Evolutionary conservation across 2,888 invertebrate genomes (phyloP).

Genomic region (Sminthurides aquaticus): DNA sequence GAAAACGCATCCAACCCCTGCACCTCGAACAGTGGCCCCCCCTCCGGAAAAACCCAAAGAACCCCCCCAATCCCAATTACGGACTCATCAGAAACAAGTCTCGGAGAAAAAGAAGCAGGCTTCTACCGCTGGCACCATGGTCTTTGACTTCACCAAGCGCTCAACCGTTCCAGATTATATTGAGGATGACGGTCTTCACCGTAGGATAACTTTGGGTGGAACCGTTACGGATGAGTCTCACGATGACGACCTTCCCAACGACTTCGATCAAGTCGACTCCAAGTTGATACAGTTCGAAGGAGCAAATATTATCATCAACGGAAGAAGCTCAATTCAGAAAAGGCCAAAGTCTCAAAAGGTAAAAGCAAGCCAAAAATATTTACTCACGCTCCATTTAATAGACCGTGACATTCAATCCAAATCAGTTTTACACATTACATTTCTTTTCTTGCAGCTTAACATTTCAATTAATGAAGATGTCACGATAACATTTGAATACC

Average conservation of each 20-base stretch:
- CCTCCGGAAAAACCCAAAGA: not conserved
- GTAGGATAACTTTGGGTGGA: conserved; percentile 27
- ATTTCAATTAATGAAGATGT: conserved; percentile 83
- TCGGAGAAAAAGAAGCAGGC: conserved; percentile 38
- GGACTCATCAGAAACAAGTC: conserved; percentile 42
- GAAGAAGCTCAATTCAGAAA: conserved; percentile 70
- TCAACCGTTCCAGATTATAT: conserved; percentile 79
- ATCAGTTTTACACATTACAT: not conserved
- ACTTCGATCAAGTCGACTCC: conserved; percentile 30
- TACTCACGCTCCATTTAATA: not conserved
- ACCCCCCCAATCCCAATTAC: conserved; percentile 23
- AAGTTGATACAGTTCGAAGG: conserved; percentile 66
- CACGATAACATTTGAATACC: conserved; percentile 85
- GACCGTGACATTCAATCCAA: not conserved
- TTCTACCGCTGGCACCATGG: conserved; percentile 53
- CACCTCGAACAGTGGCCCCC: not conserved
- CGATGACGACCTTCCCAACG: conserved; percentile 31
- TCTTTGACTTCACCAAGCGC: conserved; percentile 80
- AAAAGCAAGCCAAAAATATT: conserved; percentile 29
- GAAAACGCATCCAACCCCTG: not conserved
- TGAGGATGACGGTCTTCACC: conserved; percentile 69
- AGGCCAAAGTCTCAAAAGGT: conserved; percentile 58
- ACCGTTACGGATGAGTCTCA: conserved; percentile 37
- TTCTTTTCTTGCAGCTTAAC: conserved; percentile 60
- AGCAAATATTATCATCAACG: conserved; percentile 83